Base-by-base conservation (phyloP, 1,140 invertebrate genomes). In the Lepidurus couesii region DNA sequence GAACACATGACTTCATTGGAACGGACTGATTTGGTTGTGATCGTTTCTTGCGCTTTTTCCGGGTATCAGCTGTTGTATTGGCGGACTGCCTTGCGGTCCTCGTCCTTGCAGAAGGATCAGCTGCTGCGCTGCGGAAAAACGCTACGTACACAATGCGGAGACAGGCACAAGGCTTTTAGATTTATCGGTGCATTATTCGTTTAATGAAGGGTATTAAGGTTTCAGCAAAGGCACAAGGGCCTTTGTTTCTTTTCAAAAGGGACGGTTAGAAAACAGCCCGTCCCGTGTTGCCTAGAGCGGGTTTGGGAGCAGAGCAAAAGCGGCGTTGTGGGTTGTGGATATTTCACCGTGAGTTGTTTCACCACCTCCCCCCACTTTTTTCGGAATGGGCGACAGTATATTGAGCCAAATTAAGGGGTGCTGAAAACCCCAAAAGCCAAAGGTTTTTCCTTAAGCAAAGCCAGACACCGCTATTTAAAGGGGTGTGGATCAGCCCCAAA, bases 371-470 rank as follows among this genome's bases (percentile, higher is more conserved):
- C 21, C 13, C 7, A 0, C 3, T 65, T 13, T 7, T n/a, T 13
- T n/a, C 53, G 8, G 21, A 21, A 65, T n/a, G 21, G 53, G 53
- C 4, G 9, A 65, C n/a, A 65, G 21, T n/a, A 13, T 65, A n/a
- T 65, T 65, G 53, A 65, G 21, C 10, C 53, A 65, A 65, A 65
- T 65, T 65, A 65, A 65, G 53, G 53, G 53, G 53, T 65, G 53
- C 53, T 65, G 53, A 65, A 65, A 65, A 65, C 53, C n/a, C 53
- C n/a, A 65, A 65, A 21, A 65, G 53, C 21, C 53, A 65, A 65
- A 65, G 53, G 53, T 65, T 65, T 65, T 65, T 65, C 53, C 53
- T 65, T 65, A 65, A 65, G 53, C 53, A 65, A 65, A 65, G 53
- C 53, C 53, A 65, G 53, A 65, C 53, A 65, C 53, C 53, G 53